Evolutionary conservation across 1,140 invertebrate species (phyloP), one percentile per base, ranked within the genome.

Genomic region (Drosophila grimshawi): DNA sequence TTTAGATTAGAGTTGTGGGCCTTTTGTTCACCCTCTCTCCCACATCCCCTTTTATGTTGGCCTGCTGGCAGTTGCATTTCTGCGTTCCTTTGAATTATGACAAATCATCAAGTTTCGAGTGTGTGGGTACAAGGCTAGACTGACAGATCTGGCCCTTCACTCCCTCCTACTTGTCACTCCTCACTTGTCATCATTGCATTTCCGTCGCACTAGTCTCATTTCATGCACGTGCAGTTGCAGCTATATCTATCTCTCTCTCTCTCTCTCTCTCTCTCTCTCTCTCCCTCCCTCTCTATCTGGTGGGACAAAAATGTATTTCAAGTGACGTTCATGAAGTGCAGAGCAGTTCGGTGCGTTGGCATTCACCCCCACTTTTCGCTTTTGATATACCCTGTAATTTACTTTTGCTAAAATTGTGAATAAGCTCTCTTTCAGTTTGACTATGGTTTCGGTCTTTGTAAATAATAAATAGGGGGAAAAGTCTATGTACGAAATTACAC

Each of bases 61-160:
- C 19, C 27, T 10, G 30, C 29, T 35, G 30, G 55, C 48, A 45
- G 63, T 39, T 73, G 37, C 55, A 60, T 32, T 37, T 77, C 32
- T 70, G 60, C 27, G 52, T 37, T 10, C n/a, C 48, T 48, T 68
- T 77, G 71, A 88, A 85, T 89, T 88, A 89, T 78, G 74, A 85
- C 80, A 89, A 88, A 88, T 88, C 80, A 88, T 89, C 85, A 88
- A 80, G 85, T 89, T 85, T 88, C 76, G 62, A 65, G 46, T 65
- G 68, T 11, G 55, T 29, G 39, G 39, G 33, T 69, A 52, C 62
- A 76, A 83, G 81, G 78, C 73, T 73, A 83, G 81, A 85, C 73
- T 75, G 72, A 64, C 33, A 30, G n/a, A 11, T 19, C 4, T 49
- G 70, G 51, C 70, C 76, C 49, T 41, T 48, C 49, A 37, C 46